Evolutionary conservation across 2,797 vertebrate genomes (phyloP).

Genomic region (Iguana delicatissima): DNA sequence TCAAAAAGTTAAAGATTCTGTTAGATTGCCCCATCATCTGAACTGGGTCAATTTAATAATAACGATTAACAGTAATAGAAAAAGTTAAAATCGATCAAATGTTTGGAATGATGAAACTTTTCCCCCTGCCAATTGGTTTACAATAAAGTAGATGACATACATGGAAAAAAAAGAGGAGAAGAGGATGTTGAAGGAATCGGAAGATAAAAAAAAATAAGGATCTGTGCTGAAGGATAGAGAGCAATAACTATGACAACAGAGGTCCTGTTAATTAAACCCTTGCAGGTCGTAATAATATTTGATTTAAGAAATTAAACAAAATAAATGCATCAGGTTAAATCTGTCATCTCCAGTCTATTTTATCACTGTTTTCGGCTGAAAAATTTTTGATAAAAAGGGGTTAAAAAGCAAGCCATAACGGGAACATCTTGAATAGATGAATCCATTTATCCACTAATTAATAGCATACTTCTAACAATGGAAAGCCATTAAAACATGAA

Average conservation of each 20-base stretch:
- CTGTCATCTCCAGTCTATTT: conserved; percentile 39
- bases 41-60: not conserved
- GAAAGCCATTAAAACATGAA: conserved; percentile 81
- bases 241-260: not conserved
- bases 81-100: not conserved
- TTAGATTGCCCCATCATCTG: conserved; percentile 50
- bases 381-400: conserved; percentile 52
- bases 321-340: conserved; percentile 46
- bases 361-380: conserved; percentile 48
- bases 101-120: too few relatives aligned
- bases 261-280: conserved; percentile 16
- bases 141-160: not conserved
- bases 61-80: not conserved
- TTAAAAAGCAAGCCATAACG: conserved; percentile 66
- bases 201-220: not conserved
- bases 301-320: conserved; percentile 51
- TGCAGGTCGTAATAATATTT: conserved; percentile 48
- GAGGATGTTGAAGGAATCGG: not conserved
- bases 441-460: conserved; percentile 77
- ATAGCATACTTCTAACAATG: conserved; percentile 78
- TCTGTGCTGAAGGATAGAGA: not conserved
- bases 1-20: conserved; percentile 7
- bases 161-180: not conserved
- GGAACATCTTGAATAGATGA: conserved; percentile 70
- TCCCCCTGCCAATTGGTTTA: not conserved